Evolutionary conservation across 2,888 invertebrate species (phyloP).

Genomic region (Mythimna ferrago): DNA sequence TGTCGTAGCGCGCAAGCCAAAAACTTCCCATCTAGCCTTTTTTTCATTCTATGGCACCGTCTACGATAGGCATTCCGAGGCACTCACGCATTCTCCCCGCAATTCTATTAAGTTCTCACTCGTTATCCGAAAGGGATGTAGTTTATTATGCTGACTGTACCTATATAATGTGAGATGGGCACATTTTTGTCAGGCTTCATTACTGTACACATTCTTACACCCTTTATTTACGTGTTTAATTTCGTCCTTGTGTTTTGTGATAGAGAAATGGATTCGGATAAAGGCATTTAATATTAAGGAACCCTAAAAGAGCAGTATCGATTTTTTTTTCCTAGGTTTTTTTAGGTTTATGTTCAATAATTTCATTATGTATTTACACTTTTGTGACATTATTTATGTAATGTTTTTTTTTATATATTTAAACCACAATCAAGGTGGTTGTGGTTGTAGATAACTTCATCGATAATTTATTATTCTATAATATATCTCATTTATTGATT

Average conservation of each 20-base stretch:
- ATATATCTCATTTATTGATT: too few species aligned
- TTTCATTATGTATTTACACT: too few species aligned
- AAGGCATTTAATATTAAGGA: not conserved
- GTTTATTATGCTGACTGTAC: slow-evolving; percentile 63
- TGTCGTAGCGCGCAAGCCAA: not conserved
- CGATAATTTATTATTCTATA: too few species aligned
- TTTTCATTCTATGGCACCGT: slow-evolving; percentile 28
- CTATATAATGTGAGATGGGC: slow-evolving; percentile 27
- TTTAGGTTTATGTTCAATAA: not conserved
- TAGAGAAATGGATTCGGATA: not conserved
- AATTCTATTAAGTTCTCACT: slow-evolving; percentile 66
- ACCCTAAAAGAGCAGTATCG: not conserved
- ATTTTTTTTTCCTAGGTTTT: not conserved
- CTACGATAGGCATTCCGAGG: slow-evolving; percentile 55
- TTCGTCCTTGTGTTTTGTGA: slow-evolving; percentile 18
- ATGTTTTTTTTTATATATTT: too few species aligned
- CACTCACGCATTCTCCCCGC: slow-evolving; percentile 57
- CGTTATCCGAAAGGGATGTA: slow-evolving; percentile 66
- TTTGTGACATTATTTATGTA: too few species aligned
- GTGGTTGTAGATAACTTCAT: too few species aligned
- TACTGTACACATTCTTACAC: slow-evolving; percentile 39
- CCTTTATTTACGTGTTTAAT: slow-evolving; percentile 46
- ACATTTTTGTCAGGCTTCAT: slow-evolving; percentile 56
- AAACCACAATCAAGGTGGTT: too few species aligned
- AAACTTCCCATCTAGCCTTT: not conserved